Base-by-base conservation (phyloP, 2,113 vertebrate species). In the Eudyptes chrysolophus region DNA sequence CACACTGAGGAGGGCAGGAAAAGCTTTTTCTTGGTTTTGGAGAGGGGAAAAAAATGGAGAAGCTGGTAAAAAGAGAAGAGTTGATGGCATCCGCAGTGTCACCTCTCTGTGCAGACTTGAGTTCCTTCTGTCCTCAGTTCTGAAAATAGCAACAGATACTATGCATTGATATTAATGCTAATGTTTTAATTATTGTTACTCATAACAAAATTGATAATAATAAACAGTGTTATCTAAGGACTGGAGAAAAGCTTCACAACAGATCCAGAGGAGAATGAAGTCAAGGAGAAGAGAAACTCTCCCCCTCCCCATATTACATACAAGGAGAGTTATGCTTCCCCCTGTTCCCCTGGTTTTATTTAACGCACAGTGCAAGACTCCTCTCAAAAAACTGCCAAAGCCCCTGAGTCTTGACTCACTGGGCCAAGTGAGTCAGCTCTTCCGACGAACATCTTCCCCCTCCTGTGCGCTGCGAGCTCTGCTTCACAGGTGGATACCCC, bases 371-470 rank as follows among this genome's bases (percentile, higher is more conserved):
- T 29, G 18, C 52, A 76, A 57, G n/a, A 46, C 14, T 29, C 30
- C 42, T 71, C 42, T 51, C 57, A 87, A 29, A 74, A 84, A 48
- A 30, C 16, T 48, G 32, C 46, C 1, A 0, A 46, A 77, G 52
- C 52, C 4, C 1, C 38, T 24, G 40, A 46, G 27, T 19, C 66
- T 42, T 60, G 25, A 69, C 18, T 57, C 64, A 36, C 18, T 22
- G 27, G 60, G 29, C 25, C 57, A 79, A 74, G 27, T 42, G 42
- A n/a, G 9, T 8, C 52, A 62, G 34, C 55, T 69, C 66, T 87
- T 72, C n/a, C 0, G 0, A 34, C 0, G 4, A 27, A 24, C 21
- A 40, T 51, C 38, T 61, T 40, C 15, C 22, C 24, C 10, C 4
- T 32, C 36, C 42, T 14, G 25, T 70, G 25, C 3, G 0, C 42